These are phyloP conservation scores for Ctenoplectra terminalis DNA, from an alignment of 1,140 invertebrate genomes.

Conservation along the genomic window DNA sequence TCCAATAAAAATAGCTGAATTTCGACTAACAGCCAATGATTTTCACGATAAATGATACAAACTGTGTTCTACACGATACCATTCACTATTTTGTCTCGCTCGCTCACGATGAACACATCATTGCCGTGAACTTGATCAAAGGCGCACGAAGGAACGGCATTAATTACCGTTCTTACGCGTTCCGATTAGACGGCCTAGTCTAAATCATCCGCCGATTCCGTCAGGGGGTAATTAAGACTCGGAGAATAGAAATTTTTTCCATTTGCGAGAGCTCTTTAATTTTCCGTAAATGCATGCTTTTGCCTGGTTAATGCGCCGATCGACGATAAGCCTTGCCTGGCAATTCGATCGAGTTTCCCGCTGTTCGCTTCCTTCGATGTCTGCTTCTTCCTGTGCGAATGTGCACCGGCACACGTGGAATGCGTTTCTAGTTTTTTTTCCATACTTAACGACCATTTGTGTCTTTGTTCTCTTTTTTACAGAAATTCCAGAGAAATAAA, in stretches of 20 bases:
- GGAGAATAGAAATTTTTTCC: slow-evolving; percentile 25
- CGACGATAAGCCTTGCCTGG: slow-evolving; percentile 46
- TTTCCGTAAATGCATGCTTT: slow-evolving; percentile 48
- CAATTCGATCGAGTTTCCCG: slow-evolving; percentile 50
- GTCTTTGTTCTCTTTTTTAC: too few species aligned
- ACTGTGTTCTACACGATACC: not conserved
- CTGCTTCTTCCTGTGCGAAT: not conserved
- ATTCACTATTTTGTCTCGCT: not conserved
- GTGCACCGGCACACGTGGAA: not conserved
- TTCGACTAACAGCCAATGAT: not conserved
- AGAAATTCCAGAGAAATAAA: not conserved
- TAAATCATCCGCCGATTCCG: slow-evolving; percentile 35
- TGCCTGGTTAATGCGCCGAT: slow-evolving; percentile 48
- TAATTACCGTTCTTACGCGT: slow-evolving; percentile 17
- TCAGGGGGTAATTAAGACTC: slow-evolving; percentile 59
- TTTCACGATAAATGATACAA: not conserved
- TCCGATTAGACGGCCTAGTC: slow-evolving; percentile 3
- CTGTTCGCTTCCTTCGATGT: slow-evolving; percentile 10
- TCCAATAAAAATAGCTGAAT: too few species aligned
- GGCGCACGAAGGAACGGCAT: not conserved
- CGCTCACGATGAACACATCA: slow-evolving; percentile 19
- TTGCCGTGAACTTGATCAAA: slow-evolving; percentile 24
- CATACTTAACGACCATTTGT: too few species aligned
- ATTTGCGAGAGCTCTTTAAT: slow-evolving; percentile 42
- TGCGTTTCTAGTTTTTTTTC: not conserved